Percentiles rank a stretch among this genome's conserved stretches.
Evolutionary conservation across 2,888 invertebrate species (phyloP).

Genomic region (Luperina nickerlii): DNA sequence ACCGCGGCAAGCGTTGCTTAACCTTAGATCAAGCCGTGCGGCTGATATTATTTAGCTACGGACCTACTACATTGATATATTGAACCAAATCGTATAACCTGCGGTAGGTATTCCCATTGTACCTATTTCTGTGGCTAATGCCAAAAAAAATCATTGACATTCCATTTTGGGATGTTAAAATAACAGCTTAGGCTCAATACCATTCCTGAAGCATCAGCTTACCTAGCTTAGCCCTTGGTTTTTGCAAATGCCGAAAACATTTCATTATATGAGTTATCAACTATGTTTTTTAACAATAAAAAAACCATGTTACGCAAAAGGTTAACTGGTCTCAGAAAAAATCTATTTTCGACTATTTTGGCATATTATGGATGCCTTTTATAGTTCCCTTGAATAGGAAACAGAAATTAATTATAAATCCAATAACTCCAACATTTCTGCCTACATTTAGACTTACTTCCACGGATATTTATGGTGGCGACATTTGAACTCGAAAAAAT

Average conservation of each 20-base stretch:
- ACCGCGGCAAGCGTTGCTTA: too few relatives aligned
- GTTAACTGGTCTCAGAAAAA: neutral
- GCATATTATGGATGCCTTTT: neutral
- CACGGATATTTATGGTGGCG: too few relatives aligned
- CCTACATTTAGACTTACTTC: neutral
- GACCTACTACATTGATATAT: neutral
- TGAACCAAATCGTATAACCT: neutral
- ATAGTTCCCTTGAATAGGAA: neutral
- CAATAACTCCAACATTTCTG: neutral
- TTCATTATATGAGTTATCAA: neutral
- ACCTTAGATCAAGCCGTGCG: too few relatives aligned
- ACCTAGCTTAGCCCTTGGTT: neutral
- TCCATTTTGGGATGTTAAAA: neutral
- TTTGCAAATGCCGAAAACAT: neutral
- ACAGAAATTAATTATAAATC: neutral
- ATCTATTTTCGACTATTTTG: neutral
- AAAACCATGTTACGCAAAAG: neutral
- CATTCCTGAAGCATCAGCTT: neutral
- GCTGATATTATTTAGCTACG: too few relatives aligned
- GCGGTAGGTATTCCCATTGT: neutral
- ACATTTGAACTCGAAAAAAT: too few relatives aligned
- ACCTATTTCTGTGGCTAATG: neutral
- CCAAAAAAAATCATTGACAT: neutral
- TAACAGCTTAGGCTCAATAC: neutral
- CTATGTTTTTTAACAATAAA: neutral